Base-by-base conservation (phyloP, 2,888 invertebrate species). In the Caenorhabditis parvicauda region DNA sequence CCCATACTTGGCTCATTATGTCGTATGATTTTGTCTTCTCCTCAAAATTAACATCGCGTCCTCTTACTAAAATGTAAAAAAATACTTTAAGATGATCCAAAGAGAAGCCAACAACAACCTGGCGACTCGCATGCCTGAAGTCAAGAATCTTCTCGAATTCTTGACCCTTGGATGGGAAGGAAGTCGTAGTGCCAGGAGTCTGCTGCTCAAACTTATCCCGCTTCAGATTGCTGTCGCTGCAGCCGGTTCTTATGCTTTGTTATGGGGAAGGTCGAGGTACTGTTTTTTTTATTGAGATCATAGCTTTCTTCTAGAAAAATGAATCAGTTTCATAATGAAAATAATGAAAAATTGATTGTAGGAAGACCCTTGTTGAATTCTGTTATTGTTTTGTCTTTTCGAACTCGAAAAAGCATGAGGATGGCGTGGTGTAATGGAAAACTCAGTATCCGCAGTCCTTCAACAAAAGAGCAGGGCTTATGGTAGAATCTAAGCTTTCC, bases 231-330 rank as follows among this genome's bases (percentile, higher is more conserved):
- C 57, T 3, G 71, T 73, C 22, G 63, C 70, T 24, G 59, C 71
- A 19, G 60, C 56, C 9, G 57, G 70, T 2, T 59, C 71, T 42
- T 77, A 76, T 47, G 61, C 70, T 0, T 29, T 67, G 29, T 45
- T 77, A 12, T 77, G 77, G 77, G 77, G 72, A 19, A 52, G 77
- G 25, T 54, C 64, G 22, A 59, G 70, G 73, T 74, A 35, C 43
- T 38, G 1, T 49, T 43, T 6, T 25, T 51, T 43, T 7, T 43
- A 28, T 44, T 27, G 29, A 6, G 29, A 41, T 22, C 21, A 24
- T 32, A 35, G 4, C 24, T 21, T 22, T 19, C 9, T 17, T 29
- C n/a, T 29, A n/a, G n/a, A n/a, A n/a, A n/a, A n/a, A n/a, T n/a
- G 25, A 24, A 1, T 44, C 25, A 1, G 25, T 24, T 12, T 22